These are phyloP conservation scores for Neoitamus cyanurus DNA, from an alignment of 2,888 invertebrate genomes.

Conservation along the genomic window DNA sequence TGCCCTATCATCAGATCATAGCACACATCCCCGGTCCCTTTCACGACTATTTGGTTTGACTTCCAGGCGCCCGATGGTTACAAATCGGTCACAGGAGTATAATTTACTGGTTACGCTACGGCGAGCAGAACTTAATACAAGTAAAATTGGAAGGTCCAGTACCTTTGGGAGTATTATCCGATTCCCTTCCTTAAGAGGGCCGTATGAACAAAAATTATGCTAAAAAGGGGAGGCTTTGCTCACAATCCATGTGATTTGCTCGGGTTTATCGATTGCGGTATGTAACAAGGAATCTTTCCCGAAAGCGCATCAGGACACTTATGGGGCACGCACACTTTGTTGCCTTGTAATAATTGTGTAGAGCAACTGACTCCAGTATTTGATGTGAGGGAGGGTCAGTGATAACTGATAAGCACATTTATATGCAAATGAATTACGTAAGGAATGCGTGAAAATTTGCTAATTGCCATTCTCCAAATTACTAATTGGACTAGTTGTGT, in stretches of 20 bases:
- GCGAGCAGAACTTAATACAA: conserved; percentile 16
- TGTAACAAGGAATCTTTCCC: background rate
- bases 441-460: no score
- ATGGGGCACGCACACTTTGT: background rate
- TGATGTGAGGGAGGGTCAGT: no score
- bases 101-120: conserved; percentile 35
- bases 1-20: conserved; percentile 33
- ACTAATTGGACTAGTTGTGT: no score
- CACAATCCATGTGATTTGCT: background rate
- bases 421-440: no score
- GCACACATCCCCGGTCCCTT: background rate
- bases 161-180: background rate
- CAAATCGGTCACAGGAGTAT: conserved; percentile 38
- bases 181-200: background rate
- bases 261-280: background rate
- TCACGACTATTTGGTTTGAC: conserved; percentile 16
- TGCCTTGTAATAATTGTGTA: background rate
- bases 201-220: background rate
- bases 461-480: no score
- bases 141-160: conserved; percentile 25
- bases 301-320: background rate
- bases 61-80: background rate
- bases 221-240: background rate
- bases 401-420: no score
- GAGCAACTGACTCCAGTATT: no score